A percentile compares a stretch with the other conserved stretches of the same genome.
phyloP scores from a whole-genome alignment of 2,888 invertebrate species.

The Pomacea canaliculata region DNA sequence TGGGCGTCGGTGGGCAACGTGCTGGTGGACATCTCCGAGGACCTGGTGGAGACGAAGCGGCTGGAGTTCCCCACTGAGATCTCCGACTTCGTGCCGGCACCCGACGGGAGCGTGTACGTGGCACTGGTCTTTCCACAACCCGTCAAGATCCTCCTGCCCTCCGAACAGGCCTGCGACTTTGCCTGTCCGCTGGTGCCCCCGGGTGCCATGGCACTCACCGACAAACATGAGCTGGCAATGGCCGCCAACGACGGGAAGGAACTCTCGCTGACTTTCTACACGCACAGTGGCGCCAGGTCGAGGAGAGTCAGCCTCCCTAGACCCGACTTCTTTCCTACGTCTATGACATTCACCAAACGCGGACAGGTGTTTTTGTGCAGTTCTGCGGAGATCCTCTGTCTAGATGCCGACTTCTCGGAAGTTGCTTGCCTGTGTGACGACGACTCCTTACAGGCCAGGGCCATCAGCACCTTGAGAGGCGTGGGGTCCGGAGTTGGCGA shows the following conservation, averaged over 20 bases:
- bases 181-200: slow-evolving; percentile 17
- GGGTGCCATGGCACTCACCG: slow-evolving; percentile 11
- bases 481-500: slow-evolving; percentile 18
- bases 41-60: slow-evolving; percentile 19
- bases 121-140: slow-evolving; percentile 21
- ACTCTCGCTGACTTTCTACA: slow-evolving; percentile 18
- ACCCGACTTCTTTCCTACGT: slow-evolving; percentile 10
- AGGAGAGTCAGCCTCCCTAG: slow-evolving; percentile 16
- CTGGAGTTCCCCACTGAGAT: slow-evolving; percentile 22
- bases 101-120: slow-evolving; percentile 21
- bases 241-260: slow-evolving; percentile 21
- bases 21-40: slow-evolving; percentile 17
- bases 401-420: slow-evolving; percentile 21
- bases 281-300: not conserved
- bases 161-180: slow-evolving; percentile 17
- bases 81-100: slow-evolving; percentile 11
- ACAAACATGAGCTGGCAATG: slow-evolving; percentile 23
- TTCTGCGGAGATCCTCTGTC: slow-evolving; percentile 11
- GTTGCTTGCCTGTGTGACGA: not conserved
- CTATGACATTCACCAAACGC: slow-evolving; percentile 12
- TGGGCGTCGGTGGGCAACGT: slow-evolving; percentile 26
- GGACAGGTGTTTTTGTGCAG: slow-evolving; percentile 17
- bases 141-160: slow-evolving; percentile 13
- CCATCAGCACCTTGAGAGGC: slow-evolving; percentile 13
- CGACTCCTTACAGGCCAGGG: not conserved